A percentile compares a stretch with the other conserved stretches of the same genome.
phyloP scores from a whole-genome alignment of 2,113 vertebrate genomes.

The Ptychochromis oligacanthus region DNA sequence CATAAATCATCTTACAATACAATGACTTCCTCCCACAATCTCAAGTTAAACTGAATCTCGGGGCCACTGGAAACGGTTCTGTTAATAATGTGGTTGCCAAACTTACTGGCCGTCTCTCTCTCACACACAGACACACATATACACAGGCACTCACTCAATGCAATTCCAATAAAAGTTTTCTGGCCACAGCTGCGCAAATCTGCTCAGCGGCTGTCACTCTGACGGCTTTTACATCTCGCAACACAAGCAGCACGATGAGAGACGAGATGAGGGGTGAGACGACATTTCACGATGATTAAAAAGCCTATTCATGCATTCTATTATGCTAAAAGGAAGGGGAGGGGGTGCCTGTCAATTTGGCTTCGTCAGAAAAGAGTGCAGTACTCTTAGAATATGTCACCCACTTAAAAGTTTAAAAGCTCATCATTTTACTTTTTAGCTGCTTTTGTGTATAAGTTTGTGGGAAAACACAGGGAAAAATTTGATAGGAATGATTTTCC shows the following conservation, averaged over 20 bases:
- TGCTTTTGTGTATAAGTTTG: neutral
- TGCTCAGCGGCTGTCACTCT: conserved; percentile 51
- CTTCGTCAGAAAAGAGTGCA: neutral
- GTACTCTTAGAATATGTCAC: conserved; percentile 13
- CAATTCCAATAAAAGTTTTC: conserved; percentile 43
- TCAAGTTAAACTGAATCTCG: conserved; percentile 5
- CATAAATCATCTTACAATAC: conserved; percentile 20
- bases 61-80: conserved; percentile 13
- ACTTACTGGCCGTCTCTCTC: conserved; percentile 4
- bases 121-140: neutral
- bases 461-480: neutral
- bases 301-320: conserved; percentile 20
- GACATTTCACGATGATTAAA: neutral
- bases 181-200: conserved; percentile 12
- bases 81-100: conserved; percentile 39
- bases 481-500: neutral
- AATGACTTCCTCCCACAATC: conserved; percentile 17
- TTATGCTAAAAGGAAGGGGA: conserved; percentile 8
- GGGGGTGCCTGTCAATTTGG: conserved; percentile 28
- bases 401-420: neutral
- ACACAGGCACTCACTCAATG: neutral
- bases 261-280: conserved; percentile 18
- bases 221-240: conserved; percentile 11
- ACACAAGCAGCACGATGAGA: neutral
- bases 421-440: neutral